phyloP scores from a whole-genome alignment of 2,797 vertebrate genomes.

The Falco cherrug region DNA sequence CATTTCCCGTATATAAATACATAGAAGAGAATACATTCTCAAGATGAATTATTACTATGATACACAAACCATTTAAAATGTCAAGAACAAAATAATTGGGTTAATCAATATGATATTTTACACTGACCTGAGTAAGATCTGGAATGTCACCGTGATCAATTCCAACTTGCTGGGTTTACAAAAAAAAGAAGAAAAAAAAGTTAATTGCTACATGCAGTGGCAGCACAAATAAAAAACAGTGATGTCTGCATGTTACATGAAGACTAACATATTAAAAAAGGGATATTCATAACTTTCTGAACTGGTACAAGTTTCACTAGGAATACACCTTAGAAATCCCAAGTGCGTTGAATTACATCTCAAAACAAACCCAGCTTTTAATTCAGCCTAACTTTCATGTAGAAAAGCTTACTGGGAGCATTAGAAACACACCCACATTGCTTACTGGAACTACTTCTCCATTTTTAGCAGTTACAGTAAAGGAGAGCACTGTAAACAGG shows the following conservation, averaged over 20 bases:
- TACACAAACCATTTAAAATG: constrained; percentile 2
- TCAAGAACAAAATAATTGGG: constrained; percentile 23
- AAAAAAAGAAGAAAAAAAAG: constrained; percentile 72
- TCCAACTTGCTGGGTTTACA: constrained; percentile 94
- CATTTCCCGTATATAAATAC: constrained; percentile 18
- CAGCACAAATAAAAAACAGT: constrained; percentile 32
- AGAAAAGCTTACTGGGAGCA: not conserved
- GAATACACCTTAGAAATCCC: not conserved
- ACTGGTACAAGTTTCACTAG: not conserved
- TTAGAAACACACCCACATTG: not conserved
- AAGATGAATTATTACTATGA: constrained; percentile 62
- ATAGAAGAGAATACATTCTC: constrained; percentile 75
- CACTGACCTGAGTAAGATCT: constrained; percentile 97
- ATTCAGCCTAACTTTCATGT: not conserved
- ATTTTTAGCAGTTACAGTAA: not conserved
- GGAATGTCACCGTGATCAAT: constrained; percentile 97
- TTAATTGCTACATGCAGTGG: constrained; percentile 61
- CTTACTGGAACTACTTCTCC: not conserved
- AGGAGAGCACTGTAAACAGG: not conserved
- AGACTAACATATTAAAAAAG: constrained; percentile 23
- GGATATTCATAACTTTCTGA: constrained; percentile 13
- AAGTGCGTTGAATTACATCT: not conserved
- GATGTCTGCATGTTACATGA: not conserved
- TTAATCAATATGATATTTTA: constrained; percentile 80
- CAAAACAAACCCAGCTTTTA: not conserved